These are phyloP conservation scores for Sesia apiformis DNA, from an alignment of 2,888 invertebrate genomes.

Conservation along the genomic window DNA sequence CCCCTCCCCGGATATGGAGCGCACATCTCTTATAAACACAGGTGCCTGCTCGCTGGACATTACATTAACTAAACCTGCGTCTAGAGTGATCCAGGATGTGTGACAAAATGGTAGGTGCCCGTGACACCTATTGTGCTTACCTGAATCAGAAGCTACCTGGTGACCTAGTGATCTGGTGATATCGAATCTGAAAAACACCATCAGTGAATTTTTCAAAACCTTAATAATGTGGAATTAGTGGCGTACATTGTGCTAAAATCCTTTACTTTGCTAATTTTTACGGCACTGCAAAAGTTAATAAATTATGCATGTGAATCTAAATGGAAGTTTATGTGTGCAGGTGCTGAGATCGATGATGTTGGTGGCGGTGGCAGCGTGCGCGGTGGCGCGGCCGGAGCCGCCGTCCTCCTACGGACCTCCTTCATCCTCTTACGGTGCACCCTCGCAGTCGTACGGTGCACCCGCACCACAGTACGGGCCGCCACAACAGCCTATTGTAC, in stretches of 20 bases:
- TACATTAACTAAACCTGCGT: conserved; percentile 51
- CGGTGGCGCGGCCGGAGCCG: conserved; percentile 70
- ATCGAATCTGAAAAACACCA: conserved; percentile 1
- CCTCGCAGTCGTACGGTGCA: conserved; percentile 57
- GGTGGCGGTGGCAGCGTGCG: conserved; percentile 57
- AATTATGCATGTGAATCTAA: conserved; percentile 5
- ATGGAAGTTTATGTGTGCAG: conserved; percentile 43
- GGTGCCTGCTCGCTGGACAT: conserved; percentile 63
- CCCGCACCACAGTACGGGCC: conserved; percentile 81
- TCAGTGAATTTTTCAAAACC: not conserved
- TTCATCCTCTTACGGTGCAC: conserved; percentile 53
- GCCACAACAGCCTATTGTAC: conserved; percentile 85
- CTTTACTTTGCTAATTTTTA: too few relatives aligned
- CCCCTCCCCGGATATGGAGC: conserved; percentile 67
- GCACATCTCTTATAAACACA: conserved; percentile 68
- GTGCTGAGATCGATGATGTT: conserved; percentile 57
- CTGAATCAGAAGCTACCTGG: conserved; percentile 8
- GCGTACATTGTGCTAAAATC: too few relatives aligned
- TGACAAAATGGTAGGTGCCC: conserved; percentile 62
- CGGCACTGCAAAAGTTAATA: not conserved
- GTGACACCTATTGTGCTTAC: too few relatives aligned
- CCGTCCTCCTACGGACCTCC: conserved; percentile 76
- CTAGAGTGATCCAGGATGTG: conserved; percentile 56
- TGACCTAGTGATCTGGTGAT: conserved; percentile 41
- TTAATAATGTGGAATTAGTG: too few relatives aligned